Conservation (phyloP, 2,888 invertebrate genomes). For the Pseudeuparius sepicola region DNA sequence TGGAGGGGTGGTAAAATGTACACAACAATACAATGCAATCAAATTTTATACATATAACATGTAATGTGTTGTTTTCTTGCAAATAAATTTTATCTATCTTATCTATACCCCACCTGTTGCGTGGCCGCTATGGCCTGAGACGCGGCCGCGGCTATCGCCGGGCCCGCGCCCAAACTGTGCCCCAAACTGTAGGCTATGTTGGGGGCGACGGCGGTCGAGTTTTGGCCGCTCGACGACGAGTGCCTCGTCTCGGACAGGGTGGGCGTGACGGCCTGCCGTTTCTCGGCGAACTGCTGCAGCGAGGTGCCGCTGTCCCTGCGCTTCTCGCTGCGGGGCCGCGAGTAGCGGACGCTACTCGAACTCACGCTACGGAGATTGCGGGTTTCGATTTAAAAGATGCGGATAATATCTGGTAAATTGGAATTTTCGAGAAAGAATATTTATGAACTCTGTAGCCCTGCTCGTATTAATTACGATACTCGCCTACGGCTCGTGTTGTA, state of each 20-base stretch:
- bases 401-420: no score
- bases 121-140: constrained; percentile 95
- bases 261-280: constrained; percentile 37
- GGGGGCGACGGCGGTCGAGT: constrained; percentile 17
- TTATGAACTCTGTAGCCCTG: no score
- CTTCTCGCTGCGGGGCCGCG: constrained; percentile 55
- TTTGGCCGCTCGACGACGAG: constrained; percentile 6
- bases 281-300: constrained; percentile 39
- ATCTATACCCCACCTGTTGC: constrained; percentile 55
- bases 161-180: constrained; percentile 70
- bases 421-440: no score
- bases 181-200: constrained; percentile 61
- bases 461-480: no score
- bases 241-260: constrained; percentile 7
- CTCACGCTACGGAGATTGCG: constrained; percentile 20
- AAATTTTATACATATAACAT: no score
- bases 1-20: no score
- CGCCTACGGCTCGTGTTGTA: no score
- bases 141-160: constrained; percentile 87
- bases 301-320: constrained; percentile 60
- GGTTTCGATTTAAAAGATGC: no score
- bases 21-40: no score
- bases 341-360: constrained; percentile 27
- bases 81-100: no score
- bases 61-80: no score